A percentile compares a stretch with the other conserved stretches of the same genome.
These are phyloP conservation scores for Conomelus anceps DNA, from an alignment of 2,888 invertebrate species.

Conservation along the genomic window DNA sequence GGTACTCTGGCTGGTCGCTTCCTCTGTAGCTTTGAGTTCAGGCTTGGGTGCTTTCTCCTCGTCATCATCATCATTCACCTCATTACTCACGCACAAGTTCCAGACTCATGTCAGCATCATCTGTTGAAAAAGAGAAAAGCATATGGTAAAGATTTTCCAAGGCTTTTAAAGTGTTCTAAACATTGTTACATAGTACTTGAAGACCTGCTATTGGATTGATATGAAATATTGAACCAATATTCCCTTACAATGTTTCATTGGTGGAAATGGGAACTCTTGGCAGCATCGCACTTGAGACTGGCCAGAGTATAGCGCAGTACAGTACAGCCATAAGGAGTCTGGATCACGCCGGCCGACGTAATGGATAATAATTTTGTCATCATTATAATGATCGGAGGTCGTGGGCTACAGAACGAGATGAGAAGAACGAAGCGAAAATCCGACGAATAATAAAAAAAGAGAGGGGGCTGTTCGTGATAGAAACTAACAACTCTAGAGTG, in stretches of 20 bases:
- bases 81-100: no score
- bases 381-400: slow-evolving; percentile 4
- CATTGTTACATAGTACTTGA: no score
- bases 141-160: no score
- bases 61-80: no score
- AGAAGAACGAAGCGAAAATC: neutral
- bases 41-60: no score
- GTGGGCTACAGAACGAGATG: neutral
- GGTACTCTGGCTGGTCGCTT: no score
- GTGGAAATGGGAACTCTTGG: neutral
- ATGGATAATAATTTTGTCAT: slow-evolving; percentile 13
- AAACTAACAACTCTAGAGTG: neutral
- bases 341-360: neutral
- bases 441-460: neutral
- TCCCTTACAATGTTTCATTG: neutral
- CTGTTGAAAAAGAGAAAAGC: no score
- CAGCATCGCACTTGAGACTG: neutral
- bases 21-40: no score
- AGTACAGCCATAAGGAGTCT: neutral
- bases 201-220: neutral
- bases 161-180: no score
- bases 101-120: no score
- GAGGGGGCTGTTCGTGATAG: neutral
- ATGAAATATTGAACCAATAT: neutral
- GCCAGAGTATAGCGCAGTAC: neutral